phyloP scores from a whole-genome alignment of 2,113 vertebrate genomes.

The Copsychus sechellarum region DNA sequence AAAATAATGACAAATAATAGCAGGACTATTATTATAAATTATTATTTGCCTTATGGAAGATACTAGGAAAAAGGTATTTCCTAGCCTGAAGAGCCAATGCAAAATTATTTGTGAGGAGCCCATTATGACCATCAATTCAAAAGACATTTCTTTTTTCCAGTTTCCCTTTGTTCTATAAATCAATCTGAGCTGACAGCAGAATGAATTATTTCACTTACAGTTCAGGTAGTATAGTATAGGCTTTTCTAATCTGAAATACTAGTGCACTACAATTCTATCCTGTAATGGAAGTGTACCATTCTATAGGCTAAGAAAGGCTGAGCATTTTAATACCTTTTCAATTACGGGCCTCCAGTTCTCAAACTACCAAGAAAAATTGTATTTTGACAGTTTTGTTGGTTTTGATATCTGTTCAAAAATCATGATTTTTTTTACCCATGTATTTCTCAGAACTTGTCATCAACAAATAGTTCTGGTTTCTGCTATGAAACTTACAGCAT shows the following conservation, averaged over 20 bases:
- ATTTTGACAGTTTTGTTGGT: not conserved
- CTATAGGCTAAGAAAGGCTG: not conserved
- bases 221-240: not conserved
- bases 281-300: not conserved
- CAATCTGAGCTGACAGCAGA: not conserved
- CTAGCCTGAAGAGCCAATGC: not conserved
- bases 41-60: not conserved
- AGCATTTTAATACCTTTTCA: not conserved
- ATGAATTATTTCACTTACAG: not conserved
- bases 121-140: not conserved
- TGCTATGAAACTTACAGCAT: not conserved
- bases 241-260: not conserved
- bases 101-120: not conserved
- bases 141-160: not conserved
- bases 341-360: not conserved
- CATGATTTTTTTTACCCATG: not conserved
- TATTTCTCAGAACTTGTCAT: not conserved
- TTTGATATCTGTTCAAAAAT: not conserved
- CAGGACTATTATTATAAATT: not conserved
- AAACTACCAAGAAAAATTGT: not conserved
- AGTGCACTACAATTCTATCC: not conserved
- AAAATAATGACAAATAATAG: not conserved
- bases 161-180: not conserved
- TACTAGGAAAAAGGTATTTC: not conserved
- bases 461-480: conserved; percentile 2